Evolutionary conservation across 2,888 invertebrate genomes (phyloP).

Genomic region (Papilio elwesi): DNA sequence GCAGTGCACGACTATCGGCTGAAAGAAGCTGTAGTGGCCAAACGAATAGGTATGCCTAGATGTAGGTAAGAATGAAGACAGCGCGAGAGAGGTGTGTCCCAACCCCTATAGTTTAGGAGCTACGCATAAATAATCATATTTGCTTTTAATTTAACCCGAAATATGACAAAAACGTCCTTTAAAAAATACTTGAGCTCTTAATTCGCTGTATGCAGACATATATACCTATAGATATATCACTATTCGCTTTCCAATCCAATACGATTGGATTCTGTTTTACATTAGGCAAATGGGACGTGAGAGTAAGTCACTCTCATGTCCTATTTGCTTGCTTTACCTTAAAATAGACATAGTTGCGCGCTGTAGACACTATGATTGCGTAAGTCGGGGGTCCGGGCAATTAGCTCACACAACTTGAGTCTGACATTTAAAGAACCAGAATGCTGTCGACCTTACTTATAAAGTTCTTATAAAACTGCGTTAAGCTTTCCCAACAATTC

Average conservation of each 20-base stretch:
- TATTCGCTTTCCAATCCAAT: not conserved
- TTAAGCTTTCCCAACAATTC: not conserved
- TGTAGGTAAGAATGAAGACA: no score
- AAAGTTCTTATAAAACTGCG: constrained; percentile 5
- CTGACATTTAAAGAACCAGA: constrained; percentile 30
- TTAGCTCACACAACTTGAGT: constrained; percentile 12
- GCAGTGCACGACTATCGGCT: no score
- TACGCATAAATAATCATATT: no score
- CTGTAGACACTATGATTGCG: constrained; percentile 9
- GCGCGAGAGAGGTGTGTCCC: no score
- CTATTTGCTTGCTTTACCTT: not conserved
- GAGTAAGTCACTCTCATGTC: not conserved
- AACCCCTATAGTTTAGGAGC: no score
- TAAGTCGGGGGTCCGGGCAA: constrained; percentile 26
- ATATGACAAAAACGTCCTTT: no score
- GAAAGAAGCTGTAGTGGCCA: no score
- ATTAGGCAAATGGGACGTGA: not conserved
- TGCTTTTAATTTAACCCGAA: no score
- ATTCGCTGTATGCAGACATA: no score
- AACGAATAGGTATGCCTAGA: no score
- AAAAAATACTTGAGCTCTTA: no score
- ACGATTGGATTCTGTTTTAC: not conserved
- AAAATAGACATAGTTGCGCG: not conserved
- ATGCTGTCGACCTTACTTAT: constrained; percentile 9
- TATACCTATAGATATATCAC: no score